Base-by-base conservation (phyloP, 2,888 invertebrate species). In the Megastigmus dorsalis region DNA sequence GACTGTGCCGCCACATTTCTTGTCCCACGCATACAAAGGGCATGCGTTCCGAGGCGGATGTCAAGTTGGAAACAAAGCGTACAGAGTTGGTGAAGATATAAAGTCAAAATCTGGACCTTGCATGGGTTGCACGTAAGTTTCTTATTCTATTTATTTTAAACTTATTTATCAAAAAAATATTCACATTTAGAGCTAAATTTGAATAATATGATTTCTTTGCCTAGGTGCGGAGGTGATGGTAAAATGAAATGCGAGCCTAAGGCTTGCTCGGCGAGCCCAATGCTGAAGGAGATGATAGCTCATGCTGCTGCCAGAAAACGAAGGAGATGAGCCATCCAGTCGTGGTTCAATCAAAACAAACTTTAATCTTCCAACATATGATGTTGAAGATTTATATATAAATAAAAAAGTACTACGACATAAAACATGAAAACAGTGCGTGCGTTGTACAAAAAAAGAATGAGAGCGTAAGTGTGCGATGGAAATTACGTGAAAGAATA, bases 201-300 rank as follows among this genome's bases (percentile, higher is more conserved):
- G 4, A n/a, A n/a, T n/a, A n/a, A n/a, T n/a, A n/a, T 41, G n/a
- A 7, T 43, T 23, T 63, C 13, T 59, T 67, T 63, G 79, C 90
- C 36, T 89, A 96, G 96, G 89, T 97, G 97, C 89, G 96, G 96
- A 84, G 93, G 94, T 79, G 94, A 95, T 88, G 97, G 97, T 83
- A 95, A 96, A 89, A 97, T 97, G 97, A 94, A 96, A 89, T 97
- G 97, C 89, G 95, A 97, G 89, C 97, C 97, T 74, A 94, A 94
- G 89, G 93, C 93, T 79, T 97, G 97, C 89, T 94, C 95, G 81
- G 96, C 97, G 52, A 95, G 96, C 88, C 96, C 96, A 71, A 94
- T 95, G 93, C 90, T 96, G 85, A 91, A 95, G 86, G 95, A 96
- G 90, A 95, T 96, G 93, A 95, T 97, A 86, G 95, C 94, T 63